Conservation (phyloP, 1,140 invertebrate species). For the Aphaenogaster ashmeadi region DNA sequence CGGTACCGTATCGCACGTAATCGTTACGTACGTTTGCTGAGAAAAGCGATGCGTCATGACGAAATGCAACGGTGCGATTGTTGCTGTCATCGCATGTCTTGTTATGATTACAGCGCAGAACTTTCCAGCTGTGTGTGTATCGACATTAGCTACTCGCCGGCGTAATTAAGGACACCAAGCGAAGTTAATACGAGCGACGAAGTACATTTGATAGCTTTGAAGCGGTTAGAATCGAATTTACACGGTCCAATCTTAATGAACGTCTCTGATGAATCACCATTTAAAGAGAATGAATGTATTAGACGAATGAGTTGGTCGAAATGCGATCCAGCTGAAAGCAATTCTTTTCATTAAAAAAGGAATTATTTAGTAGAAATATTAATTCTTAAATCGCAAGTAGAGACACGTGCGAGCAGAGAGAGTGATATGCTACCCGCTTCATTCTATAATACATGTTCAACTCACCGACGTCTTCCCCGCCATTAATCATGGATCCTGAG, state of each 20-base stretch:
- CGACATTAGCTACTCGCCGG: slow-evolving; percentile 56
- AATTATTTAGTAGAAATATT: slow-evolving; percentile 2
- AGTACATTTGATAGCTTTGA: neutral
- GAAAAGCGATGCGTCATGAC: slow-evolving; percentile 55
- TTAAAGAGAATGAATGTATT: neutral
- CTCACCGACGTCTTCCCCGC: neutral
- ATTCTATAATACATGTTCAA: slow-evolving; percentile 4
- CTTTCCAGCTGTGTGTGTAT: slow-evolving; percentile 47
- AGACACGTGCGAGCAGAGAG: neutral
- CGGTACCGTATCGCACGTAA: slow-evolving; percentile 29
- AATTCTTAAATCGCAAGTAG: neutral
- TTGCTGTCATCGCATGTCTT: slow-evolving; percentile 48
- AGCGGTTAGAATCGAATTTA: slow-evolving; percentile 5
- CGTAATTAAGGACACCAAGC: slow-evolving; percentile 60
- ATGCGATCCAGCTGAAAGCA: neutral
- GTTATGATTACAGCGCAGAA: slow-evolving; percentile 60
- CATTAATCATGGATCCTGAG: neutral
- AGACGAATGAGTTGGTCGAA: neutral
- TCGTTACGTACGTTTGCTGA: slow-evolving; percentile 24
- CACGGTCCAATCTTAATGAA: neutral
- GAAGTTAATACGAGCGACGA: slow-evolving; percentile 12
- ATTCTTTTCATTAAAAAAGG: neutral
- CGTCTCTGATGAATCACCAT: neutral
- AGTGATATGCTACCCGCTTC: neutral
- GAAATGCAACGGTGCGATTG: slow-evolving; percentile 31